A percentile compares a stretch with the other conserved stretches of the same genome.
phyloP scores from a whole-genome alignment of 2,797 vertebrate species.

The Thalassophryne amazonica region DNA sequence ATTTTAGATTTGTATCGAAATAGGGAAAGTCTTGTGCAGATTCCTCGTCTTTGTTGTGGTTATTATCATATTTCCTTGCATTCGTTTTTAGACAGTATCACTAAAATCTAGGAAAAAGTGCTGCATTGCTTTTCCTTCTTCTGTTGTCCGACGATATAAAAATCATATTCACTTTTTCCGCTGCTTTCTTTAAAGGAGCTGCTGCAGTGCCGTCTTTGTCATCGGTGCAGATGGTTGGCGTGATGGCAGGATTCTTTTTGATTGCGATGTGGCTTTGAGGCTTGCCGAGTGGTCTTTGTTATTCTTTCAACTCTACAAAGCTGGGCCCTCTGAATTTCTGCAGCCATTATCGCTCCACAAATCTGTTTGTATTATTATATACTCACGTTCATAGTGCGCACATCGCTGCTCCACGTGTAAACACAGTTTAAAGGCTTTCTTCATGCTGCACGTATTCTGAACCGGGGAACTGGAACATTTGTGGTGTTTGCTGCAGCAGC shows the following conservation, averaged over 20 bases:
- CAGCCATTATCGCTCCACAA: conserved; percentile 23
- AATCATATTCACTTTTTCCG: conserved; percentile 14
- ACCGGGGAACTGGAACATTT: not conserved
- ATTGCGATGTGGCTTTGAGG: conserved; percentile 30
- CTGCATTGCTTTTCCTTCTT: conserved; percentile 8
- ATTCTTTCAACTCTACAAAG: conserved; percentile 40
- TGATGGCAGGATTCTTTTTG: conserved; percentile 37
- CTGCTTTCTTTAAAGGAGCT: conserved; percentile 26
- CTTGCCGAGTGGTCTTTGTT: conserved; percentile 30
- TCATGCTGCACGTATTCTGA: conserved; percentile 1
- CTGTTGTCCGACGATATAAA: conserved; percentile 32
- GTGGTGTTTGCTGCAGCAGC: conserved; percentile 29
- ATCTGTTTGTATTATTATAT: conserved; percentile 32
- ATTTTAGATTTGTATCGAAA: too few relatives aligned
- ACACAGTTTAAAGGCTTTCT: not conserved
- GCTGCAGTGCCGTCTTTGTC: conserved; percentile 11
- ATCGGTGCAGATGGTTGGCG: conserved; percentile 25
- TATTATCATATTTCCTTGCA: too few relatives aligned
- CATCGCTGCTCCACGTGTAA: conserved; percentile 11
- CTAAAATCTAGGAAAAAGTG: not conserved
- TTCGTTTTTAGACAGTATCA: too few relatives aligned
- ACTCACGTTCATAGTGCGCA: conserved; percentile 29
- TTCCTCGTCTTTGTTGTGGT: too few relatives aligned
- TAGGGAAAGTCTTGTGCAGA: too few relatives aligned
- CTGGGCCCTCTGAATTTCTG: conserved; percentile 24